Base-by-base conservation (phyloP, 2,113 vertebrate species). In the Pygoscelis antarcticus region DNA sequence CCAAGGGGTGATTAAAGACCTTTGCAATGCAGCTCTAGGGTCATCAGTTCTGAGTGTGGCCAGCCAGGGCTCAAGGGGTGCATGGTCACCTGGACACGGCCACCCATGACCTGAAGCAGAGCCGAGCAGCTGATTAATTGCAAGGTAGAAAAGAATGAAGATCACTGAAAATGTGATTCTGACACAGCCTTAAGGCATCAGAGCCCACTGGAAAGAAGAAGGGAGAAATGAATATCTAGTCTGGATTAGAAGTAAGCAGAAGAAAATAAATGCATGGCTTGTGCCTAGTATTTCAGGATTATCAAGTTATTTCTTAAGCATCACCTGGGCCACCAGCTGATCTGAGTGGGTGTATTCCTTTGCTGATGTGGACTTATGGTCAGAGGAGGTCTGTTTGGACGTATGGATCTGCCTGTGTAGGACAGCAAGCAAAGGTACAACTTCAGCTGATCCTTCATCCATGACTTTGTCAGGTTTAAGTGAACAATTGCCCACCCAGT, bases 401-500 rank as follows among this genome's bases (percentile, higher is more conserved):
- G 13, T 16, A 1, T 22, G 40, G 23, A 15, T 44, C 40, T 81
- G 46, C 36, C 27, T 27, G 52, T n/a, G 13, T 34, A 51, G 83
- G 72, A 46, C 40, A 61, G 52, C 3, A 34, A 34, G 51, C 49
- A 77, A 5, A 51, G 34, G 23, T 54, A 10, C n/a, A 22, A 2
- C 52, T 78, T 46, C 49, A 66, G 47, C 62, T 47, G 20, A 9
- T 65, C 3, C 15, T 61, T 76, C 7, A 6, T 30, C 61, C 4
- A 1, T 66, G 54, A 6, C 29, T 68, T 60, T 51, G 49, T 51
- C 16, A 19, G 32, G 46, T 40, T 19, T 46, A 18, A 16, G 38
- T 34, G 42, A 25, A 13, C 18, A 46, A 6, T 29, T 89, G 32
- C 29, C 36, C 17, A 11, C 21, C 11, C 3, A 1, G 0, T 0